Evolutionary conservation across 2,113 vertebrate genomes (phyloP), one percentile per base, ranked within the genome.

Genomic region (Cisticola juncidis): DNA sequence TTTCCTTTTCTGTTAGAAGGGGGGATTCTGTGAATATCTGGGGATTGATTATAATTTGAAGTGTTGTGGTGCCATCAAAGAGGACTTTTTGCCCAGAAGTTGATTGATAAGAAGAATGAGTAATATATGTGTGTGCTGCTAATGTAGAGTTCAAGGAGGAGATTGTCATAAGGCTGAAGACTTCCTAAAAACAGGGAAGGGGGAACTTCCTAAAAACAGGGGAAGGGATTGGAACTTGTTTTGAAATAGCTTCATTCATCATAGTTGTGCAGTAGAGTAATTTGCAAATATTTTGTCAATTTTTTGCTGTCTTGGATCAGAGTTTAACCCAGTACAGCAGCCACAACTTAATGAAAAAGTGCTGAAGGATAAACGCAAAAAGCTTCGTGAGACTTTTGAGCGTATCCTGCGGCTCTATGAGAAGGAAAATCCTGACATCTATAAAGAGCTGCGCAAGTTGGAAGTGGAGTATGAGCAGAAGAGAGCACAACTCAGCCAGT

Each of bases 301-400:
- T 21, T 42, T 91, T 92, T 92, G 1, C 8, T 91, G 4, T 73
- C 16, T 77, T 78, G 60, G 61, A 40, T 91, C 92, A 99, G 99
- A 99, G 94, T 99, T 99, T 95, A 99, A 99, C 95, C 99, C 99
- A 17, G 99, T 99, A 17, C 99, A 99, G 94, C 98, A 98, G 93
- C 99, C 99, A 13, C 98, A 99, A 77, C 98, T 99, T 69, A 99
- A 99, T 78, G 99, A 99, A 90, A 99, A 99, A 88, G 99, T 99
- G 48, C 96, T 99, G 44, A 98, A 99, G 88, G 99, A 99, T 95
- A 99, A 99, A 81, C 98, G 99, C 94, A 99, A 99, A 97, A 99
- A 99, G 73, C 98, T 99, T 9, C 98, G 99, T 3, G 99, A 99
- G 97, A 99, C 99, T 2, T 99, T 99, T 70, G 99, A 99, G 91